These are phyloP conservation scores for Phymorhynchus buccinoides DNA, from an alignment of 1,140 invertebrate genomes.

Conservation along the genomic window DNA sequence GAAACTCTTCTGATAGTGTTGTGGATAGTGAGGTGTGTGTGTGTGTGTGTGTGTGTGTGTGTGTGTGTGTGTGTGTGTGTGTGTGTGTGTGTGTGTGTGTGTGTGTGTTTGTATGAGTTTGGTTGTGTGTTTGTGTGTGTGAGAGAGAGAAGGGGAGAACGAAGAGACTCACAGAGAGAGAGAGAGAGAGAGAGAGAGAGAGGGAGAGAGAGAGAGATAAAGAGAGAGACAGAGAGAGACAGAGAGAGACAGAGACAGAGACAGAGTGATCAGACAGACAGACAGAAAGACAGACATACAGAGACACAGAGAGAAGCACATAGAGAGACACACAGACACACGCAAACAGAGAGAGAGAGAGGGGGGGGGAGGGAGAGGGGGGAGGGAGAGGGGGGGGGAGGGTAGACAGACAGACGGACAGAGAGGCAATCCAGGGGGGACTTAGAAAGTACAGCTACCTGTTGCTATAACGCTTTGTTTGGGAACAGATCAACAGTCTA, in stretches of 20 bases:
- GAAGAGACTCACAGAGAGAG: no score
- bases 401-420: not conserved
- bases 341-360: no score
- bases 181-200: no score
- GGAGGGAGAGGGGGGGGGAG: not conserved
- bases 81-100: slow-evolving; percentile 27
- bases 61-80: slow-evolving; percentile 13
- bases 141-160: not conserved
- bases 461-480: no score
- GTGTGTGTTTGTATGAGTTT: slow-evolving; percentile 23
- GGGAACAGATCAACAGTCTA: not conserved
- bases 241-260: no score
- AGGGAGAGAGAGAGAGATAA: not conserved
- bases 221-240: not conserved
- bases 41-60: slow-evolving; percentile 12
- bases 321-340: no score
- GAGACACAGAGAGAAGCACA: no score
- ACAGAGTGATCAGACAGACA: not conserved
- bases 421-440: no score
- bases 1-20: no score
- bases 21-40: not conserved
- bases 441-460: no score
- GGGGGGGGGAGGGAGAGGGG: not conserved
- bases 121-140: not conserved
- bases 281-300: not conserved